These are phyloP conservation scores for Iguana delicatissima DNA, from an alignment of 2,797 vertebrate genomes.

Conservation along the genomic window DNA sequence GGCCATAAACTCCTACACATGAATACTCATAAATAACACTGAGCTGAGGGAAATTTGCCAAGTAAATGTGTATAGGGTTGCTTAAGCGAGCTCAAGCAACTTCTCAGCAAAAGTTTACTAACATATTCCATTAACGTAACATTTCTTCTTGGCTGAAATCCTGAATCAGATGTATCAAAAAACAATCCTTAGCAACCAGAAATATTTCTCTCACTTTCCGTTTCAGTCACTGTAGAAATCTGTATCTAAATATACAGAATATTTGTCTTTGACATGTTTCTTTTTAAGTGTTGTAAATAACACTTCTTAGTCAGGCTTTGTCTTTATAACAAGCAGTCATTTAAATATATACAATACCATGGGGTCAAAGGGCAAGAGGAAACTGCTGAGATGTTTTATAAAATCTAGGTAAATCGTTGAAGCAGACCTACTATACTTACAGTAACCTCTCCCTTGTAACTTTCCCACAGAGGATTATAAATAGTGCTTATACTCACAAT, in stretches of 20 bases:
- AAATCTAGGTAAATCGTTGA: constrained; percentile 25
- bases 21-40: neutral
- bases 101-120: no score
- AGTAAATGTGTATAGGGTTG: neutral
- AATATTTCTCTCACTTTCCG: neutral
- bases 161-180: no score
- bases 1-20: neutral
- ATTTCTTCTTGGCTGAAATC: no score
- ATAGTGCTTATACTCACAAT: constrained; percentile 49
- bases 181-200: neutral
- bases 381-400: constrained; percentile 22
- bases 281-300: constrained; percentile 17
- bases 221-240: neutral
- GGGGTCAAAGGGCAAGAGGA: constrained; percentile 17
- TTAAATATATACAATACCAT: neutral
- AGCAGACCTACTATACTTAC: constrained; percentile 24
- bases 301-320: neutral
- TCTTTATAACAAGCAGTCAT: constrained; percentile 4
- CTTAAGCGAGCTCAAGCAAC: no score
- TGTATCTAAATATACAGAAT: neutral
- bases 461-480: constrained; percentile 35
- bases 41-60: neutral
- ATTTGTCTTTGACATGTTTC: neutral
- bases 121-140: no score
- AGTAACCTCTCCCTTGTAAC: constrained; percentile 29